Conservation (phyloP, 92 coral and sea anemone species). For the Epizoanthus scotinus region DNA sequence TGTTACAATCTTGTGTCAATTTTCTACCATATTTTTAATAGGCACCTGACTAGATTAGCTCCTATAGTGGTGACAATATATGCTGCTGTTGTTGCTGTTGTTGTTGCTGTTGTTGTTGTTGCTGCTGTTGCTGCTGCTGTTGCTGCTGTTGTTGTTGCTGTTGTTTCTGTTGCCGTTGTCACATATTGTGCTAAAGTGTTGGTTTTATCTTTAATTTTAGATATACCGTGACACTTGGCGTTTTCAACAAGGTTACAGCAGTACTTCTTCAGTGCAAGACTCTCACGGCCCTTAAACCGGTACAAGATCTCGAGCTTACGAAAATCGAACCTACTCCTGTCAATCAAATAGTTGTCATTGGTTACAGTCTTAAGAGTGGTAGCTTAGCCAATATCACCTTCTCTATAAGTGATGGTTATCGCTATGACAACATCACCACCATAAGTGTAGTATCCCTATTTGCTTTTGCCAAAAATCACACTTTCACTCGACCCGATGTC, state of each 20-base stretch:
- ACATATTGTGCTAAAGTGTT: not conserved
- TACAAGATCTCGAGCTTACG: not conserved
- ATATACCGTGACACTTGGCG: not conserved
- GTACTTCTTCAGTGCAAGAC: conserved; percentile 5
- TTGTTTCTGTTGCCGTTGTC: no score
- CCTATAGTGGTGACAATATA: no score
- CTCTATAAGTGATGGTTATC: conserved; percentile 17
- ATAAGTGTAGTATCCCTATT: not conserved
- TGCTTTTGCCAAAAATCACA: conserved; percentile 17
- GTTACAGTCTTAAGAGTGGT: conserved; percentile 17
- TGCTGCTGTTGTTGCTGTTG: no score
- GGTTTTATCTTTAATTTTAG: not conserved
- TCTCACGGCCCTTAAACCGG: not conserved
- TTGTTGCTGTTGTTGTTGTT: no score
- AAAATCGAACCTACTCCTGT: not conserved
- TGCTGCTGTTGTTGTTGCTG: no score
- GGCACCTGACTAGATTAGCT: no score
- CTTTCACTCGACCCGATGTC: conserved; percentile 1
- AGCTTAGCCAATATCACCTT: conserved; percentile 25
- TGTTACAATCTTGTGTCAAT: no score
- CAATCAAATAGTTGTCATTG: conserved; percentile 6
- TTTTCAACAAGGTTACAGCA: conserved; percentile 28
- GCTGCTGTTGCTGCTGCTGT: no score
- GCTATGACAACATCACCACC: not conserved
- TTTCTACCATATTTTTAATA: no score